These are phyloP conservation scores for Podarcis siculus DNA, from an alignment of 2,797 vertebrate species.

Conservation along the genomic window DNA sequence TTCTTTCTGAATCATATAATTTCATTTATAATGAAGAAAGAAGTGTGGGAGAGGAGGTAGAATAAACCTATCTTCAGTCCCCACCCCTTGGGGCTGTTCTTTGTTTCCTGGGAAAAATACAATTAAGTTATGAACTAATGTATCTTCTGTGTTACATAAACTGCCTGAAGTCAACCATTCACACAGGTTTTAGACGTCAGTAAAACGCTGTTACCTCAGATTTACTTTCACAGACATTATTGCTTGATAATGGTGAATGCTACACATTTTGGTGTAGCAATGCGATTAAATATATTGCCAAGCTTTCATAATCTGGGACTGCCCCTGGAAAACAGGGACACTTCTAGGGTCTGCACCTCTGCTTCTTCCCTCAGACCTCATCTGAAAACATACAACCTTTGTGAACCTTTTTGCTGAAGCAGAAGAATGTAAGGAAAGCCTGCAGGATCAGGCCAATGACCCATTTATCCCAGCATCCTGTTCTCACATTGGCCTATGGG, in stretches of 20 bases:
- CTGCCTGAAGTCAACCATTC: slow-evolving; percentile 8
- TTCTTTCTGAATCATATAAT: not conserved
- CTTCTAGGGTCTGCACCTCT: too few species aligned
- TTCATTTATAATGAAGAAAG: not conserved
- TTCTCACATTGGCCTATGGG: too few species aligned
- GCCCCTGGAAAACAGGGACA: too few species aligned
- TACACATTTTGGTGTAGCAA: too few species aligned
- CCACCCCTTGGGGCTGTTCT: not conserved
- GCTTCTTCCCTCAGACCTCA: not conserved
- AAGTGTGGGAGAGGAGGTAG: not conserved
- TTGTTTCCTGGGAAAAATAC: not conserved
- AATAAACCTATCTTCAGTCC: not conserved
- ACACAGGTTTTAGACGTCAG: not conserved
- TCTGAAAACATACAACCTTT: not conserved
- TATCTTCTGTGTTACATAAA: not conserved
- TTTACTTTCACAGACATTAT: not conserved
- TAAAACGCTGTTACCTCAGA: not conserved
- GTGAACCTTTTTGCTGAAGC: not conserved
- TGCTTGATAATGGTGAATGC: not conserved
- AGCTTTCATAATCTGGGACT: not conserved
- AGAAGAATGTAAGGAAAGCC: too few species aligned
- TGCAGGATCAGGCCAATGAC: too few species aligned
- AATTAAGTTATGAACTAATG: not conserved
- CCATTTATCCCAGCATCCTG: too few species aligned
- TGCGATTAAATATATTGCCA: not conserved